Conservation (phyloP, 2,797 vertebrate genomes). For the Craterocephalus amniculus region DNA sequence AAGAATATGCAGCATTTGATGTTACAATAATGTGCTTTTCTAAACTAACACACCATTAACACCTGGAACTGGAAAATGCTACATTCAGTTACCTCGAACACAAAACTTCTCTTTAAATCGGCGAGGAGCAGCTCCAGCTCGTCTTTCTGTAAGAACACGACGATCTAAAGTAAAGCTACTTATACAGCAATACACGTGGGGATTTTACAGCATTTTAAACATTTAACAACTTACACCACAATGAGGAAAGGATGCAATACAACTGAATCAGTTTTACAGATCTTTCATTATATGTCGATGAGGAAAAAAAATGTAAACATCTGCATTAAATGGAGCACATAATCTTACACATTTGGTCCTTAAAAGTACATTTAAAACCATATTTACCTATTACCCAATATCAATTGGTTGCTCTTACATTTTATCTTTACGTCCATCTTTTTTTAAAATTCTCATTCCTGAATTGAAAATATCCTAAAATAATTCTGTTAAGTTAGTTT, state of each 20-base stretch:
- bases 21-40: conserved; percentile 69
- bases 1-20: conserved; percentile 58
- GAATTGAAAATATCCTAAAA: conserved; percentile 36
- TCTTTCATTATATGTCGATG: conserved; percentile 31
- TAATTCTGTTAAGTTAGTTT: not conserved
- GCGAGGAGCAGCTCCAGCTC: conserved; percentile 35
- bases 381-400: conserved; percentile 11
- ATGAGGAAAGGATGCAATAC: conserved; percentile 49
- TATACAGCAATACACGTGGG: conserved; percentile 58
- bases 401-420: conserved; percentile 18
- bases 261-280: conserved; percentile 50
- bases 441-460: conserved; percentile 25
- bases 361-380: conserved; percentile 18
- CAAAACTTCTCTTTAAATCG: conserved; percentile 57
- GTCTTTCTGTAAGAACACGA: conserved; percentile 56
- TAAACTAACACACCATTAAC: conserved; percentile 49
- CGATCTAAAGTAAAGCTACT: conserved; percentile 61
- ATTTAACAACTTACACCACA: conserved; percentile 67
- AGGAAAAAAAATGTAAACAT: conserved; percentile 42
- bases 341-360: conserved; percentile 15
- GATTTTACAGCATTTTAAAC: conserved; percentile 68
- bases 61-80: conserved; percentile 66
- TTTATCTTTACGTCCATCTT: conserved; percentile 38
- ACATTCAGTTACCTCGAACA: conserved; percentile 76
- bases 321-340: conserved; percentile 31